Base-by-base conservation (phyloP, 2,888 invertebrate genomes). In the Trichopoda pennipes region DNA sequence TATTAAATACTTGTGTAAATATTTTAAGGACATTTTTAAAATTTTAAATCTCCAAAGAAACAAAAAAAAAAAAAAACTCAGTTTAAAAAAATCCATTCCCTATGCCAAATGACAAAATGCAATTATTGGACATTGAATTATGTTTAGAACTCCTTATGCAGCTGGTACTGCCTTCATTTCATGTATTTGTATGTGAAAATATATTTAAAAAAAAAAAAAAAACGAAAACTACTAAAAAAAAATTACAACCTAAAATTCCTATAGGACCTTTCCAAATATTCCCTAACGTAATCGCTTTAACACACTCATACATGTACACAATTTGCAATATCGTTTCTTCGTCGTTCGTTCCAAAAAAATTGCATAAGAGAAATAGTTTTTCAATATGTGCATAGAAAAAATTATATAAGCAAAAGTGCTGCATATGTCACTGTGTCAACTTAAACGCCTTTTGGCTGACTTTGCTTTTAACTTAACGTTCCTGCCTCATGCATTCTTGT, bases 391-490 rank as follows among this genome's bases (percentile, higher is more conserved):
- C 8, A 35, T 1, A 7, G 23, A 75, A 77, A 79, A 68, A 66
- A 28, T 23, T 1, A 49, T 66, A 72, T 76, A 42, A 60, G 32
- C 70, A 66, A 53, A 75, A 72, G 72, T 82, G 75, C 75, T 75
- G 75, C 82, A 82, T 82, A 72, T 82, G 82, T 72, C 82, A 82
- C 66, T 68, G 75, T 82, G 82, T 82, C 82, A 82, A 73, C 66
- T 75, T 56, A 63, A 82, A 79, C 75, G 75, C 79, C 79, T 82
- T 82, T 79, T 76, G 79, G 82, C 82, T 79, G 82, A 79, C 79
- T 79, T 82, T 79, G 79, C 79, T 82, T 78, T 81, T 74, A 73
- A 55, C 56, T 75, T 47, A 66, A 82, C 61, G 49, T 72, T 63
- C 32, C 44, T 61, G 47, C 55, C 60, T 66, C 55, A 61, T 64